Base-by-base conservation (phyloP, 2,113 vertebrate species). In the Eupsittula cactorum region DNA sequence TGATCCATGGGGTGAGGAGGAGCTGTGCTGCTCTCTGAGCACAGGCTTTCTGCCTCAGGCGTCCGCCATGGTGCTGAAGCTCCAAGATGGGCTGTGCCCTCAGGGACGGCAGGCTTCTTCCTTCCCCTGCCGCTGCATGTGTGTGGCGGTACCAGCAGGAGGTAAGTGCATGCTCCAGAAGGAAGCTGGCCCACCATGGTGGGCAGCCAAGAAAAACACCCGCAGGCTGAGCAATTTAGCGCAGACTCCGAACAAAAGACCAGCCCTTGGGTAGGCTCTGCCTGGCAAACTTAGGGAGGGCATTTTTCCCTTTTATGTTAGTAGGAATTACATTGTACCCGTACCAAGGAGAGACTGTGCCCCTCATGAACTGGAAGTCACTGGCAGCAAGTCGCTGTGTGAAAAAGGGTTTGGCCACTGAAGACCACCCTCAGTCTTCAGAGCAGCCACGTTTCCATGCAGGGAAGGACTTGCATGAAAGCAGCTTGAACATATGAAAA, bases 31-130 rank as follows among this genome's bases (percentile, higher is more conserved):
- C 31, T 65, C 47, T 63, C 70, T 47, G 47, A 78, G 44, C 3
- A 19, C 47, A 67, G 35, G 31, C 18, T 73, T 52, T 33, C 29
- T 5, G 5, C n/a, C n/a, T 27, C 20, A 42, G 52, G 8, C 46
- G 19, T 63, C 49, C 0, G 0, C 1, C 8, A 1, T 1, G 2
- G 27, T 0, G 0, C 17, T 50, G 46, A 70, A 55, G 39, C 53
- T 31, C 44, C 44, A 65, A 59, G 68, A 14, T 67, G 46, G 16
- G 44, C 62, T 35, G 37, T 49, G 74, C 35, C 33, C 25, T 24
- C 16, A 49, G 74, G 60, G 31, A 19, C 13, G 41, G 14, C 13
- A 47, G 31, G 16, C 24, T 10, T 77, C 23, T 21, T 76, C 5
- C 41, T 69, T 85, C 27, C 29, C 11, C 37, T 59, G 18, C n/a